Evolutionary conservation across 1,140 invertebrate genomes (phyloP), one percentile per base, ranked within the genome.

Genomic region (Marisa cornuarietis): DNA sequence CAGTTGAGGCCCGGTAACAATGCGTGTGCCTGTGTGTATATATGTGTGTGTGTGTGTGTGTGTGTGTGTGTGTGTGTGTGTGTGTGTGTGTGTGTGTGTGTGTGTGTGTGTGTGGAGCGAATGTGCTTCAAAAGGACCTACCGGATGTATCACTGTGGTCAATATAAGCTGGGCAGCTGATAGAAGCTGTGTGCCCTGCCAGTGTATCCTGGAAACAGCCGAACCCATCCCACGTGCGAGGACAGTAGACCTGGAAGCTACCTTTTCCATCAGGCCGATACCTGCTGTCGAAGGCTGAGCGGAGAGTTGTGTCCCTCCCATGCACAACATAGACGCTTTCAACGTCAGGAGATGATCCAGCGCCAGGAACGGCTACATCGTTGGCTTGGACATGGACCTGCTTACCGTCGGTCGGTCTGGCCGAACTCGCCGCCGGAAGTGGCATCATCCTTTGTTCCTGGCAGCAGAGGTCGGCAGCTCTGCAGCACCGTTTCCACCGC

Each of bases 171-270:
- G 85, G 85, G 76, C 85, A 86, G 0, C 49, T 69, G 20, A 85
- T 80, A 24, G 71, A 42, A 4, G 81, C 58, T 66, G 65, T 79
- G 8, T 74, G 68, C n/a, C 71, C 79, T 14, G 85, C 74, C 5
- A 61, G 54, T 0, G 83, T 81, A 65, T 82, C 81, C 20, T 73
- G 81, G 74, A 85, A 86, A 74, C 85, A 86, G 9, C 82, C 83
- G 74, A 82, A 86, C 14, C 85, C 85, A 54, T 86, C 85, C 85
- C 85, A 86, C 62, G 85, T 86, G 16, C 80, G 71, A 0, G 85
- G 85, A 82, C 85, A 86, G 69, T 74, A 79, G 7, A 49, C 24
- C 26, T 52, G 72, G 52, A 22, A 51, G 7, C 22, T 6, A 14
- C 26, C n/a, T 11, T 52, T 20, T 20, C 9, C 10, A 22, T 11